These are phyloP conservation scores for Myotis yumanensis DNA, from an alignment of 2,113 vertebrate genomes.

Conservation along the genomic window DNA sequence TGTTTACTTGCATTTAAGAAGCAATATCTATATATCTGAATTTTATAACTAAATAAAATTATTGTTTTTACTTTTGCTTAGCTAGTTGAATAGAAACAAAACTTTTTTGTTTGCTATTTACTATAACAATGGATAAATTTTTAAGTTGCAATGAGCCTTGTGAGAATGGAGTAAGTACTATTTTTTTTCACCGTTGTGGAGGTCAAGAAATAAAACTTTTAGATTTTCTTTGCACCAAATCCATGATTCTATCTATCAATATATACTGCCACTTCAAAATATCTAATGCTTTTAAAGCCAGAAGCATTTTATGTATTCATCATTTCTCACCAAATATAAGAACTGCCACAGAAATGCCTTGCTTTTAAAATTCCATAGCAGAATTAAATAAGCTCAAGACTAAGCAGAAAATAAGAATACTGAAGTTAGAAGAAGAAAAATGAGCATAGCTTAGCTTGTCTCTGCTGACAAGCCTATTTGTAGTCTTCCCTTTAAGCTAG, in stretches of 20 bases:
- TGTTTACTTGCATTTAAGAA: slow-evolving; percentile 4
- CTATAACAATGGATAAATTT: background rate
- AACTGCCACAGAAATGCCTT: slow-evolving; percentile 59
- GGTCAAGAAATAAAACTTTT: slow-evolving; percentile 46
- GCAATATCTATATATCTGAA: slow-evolving; percentile 5
- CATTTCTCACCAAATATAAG: slow-evolving; percentile 59
- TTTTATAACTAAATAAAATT: slow-evolving; percentile 28
- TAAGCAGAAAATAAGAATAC: slow-evolving; percentile 57
- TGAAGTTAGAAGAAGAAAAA: slow-evolving; percentile 31
- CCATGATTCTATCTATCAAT: slow-evolving; percentile 38
- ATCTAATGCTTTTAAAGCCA: slow-evolving; percentile 60
- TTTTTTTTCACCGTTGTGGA: background rate
- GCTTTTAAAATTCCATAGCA: slow-evolving; percentile 60
- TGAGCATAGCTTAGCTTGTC: background rate
- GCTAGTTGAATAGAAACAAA: background rate
- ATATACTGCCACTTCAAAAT: slow-evolving; percentile 38
- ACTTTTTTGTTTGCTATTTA: background rate
- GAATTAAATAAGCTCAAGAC: slow-evolving; percentile 55
- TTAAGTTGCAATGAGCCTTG: background rate
- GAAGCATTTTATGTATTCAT: slow-evolving; percentile 64
- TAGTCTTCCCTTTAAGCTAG: background rate
- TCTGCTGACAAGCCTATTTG: slow-evolving; percentile 4
- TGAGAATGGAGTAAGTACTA: background rate
- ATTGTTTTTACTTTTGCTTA: slow-evolving; percentile 1
- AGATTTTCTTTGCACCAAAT: slow-evolving; percentile 33